A percentile compares a stretch with the other conserved stretches of the same genome.
Conservation (phyloP, 2,113 vertebrate species). For the Anarhynchus alexandrinus region DNA sequence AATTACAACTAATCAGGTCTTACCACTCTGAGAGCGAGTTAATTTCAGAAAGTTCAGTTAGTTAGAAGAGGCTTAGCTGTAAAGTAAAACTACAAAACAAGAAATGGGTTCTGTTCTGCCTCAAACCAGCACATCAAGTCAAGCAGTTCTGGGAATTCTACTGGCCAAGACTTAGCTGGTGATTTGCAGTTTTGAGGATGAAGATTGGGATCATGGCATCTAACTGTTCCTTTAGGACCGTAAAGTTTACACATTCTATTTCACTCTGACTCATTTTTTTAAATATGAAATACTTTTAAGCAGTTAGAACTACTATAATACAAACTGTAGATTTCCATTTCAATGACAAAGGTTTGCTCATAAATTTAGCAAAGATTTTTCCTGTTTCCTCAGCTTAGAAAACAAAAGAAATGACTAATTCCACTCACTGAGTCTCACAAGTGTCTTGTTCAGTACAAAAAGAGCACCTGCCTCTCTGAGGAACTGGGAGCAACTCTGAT, state of each 20-base stretch:
- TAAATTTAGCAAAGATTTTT: not conserved
- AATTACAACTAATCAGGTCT: no score
- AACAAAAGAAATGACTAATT: not conserved
- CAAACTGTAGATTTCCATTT: not conserved
- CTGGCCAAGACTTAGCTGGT: accelerated
- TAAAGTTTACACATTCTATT: not conserved
- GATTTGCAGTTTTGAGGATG: not conserved
- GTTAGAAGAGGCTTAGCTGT: no score
- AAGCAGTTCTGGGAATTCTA: not conserved
- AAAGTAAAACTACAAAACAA: no score
- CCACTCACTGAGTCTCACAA: not conserved
- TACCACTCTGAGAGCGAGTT: no score
- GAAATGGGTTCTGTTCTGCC: no score
- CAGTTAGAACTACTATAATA: not conserved
- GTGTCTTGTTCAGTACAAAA: not conserved
- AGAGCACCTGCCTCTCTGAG: not conserved
- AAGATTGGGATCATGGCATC: accelerated
- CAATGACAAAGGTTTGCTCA: not conserved
- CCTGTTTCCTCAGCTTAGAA: not conserved
- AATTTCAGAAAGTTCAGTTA: no score
- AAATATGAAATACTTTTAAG: not conserved
- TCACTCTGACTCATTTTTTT: not conserved
- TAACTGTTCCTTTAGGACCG: not conserved
- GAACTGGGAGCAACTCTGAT: not conserved
- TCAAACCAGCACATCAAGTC: no score